These are phyloP conservation scores for Drosophila flavopinicola DNA, from an alignment of 2,888 invertebrate species.

Conservation along the genomic window DNA sequence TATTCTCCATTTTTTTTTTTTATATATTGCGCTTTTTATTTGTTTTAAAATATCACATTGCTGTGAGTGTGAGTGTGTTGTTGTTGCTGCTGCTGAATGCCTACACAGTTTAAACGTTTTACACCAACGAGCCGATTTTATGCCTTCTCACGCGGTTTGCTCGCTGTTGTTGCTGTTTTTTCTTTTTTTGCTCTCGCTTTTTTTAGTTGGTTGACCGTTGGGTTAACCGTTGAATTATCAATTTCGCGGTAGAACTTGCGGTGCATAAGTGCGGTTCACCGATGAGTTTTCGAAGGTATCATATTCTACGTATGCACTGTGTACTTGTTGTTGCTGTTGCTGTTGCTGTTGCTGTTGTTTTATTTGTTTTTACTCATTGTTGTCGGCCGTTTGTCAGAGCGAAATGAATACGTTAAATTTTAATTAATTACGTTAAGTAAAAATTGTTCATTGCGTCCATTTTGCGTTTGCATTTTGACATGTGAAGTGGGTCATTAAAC, in stretches of 20 bases:
- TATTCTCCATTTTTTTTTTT: slow-evolving; percentile 13
- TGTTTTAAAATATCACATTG: slow-evolving; percentile 40
- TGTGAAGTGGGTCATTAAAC: slow-evolving; percentile 59
- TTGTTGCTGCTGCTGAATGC: slow-evolving; percentile 20
- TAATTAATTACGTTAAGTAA: slow-evolving; percentile 78
- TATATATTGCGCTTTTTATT: slow-evolving; percentile 29
- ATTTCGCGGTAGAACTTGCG: slow-evolving; percentile 83
- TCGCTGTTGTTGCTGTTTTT: slow-evolving; percentile 31
- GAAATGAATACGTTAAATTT: slow-evolving; percentile 74
- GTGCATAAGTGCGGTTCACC: slow-evolving; percentile 83
- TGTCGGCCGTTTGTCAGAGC: slow-evolving; percentile 38
- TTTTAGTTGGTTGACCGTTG: slow-evolving; percentile 65
- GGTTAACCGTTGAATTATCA: slow-evolving; percentile 84
- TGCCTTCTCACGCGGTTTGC: slow-evolving; percentile 42
- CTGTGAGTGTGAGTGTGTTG: slow-evolving; percentile 1
- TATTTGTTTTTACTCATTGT: slow-evolving; percentile 33
- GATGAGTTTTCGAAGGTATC: slow-evolving; percentile 82
- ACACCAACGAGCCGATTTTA: slow-evolving; percentile 52
- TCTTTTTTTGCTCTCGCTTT: slow-evolving; percentile 45
- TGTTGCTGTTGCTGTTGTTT: slow-evolving; percentile 18
- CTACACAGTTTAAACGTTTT: slow-evolving; percentile 67
- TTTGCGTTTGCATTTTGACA: slow-evolving; percentile 60
- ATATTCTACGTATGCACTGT: slow-evolving; percentile 46
- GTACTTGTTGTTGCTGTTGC: slow-evolving; percentile 24
- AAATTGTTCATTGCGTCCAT: slow-evolving; percentile 50